A percentile compares a stretch with the other conserved stretches of the same genome.
Conservation (phyloP, 2,797 vertebrate species). For the Hoplostethus mediterraneus region DNA sequence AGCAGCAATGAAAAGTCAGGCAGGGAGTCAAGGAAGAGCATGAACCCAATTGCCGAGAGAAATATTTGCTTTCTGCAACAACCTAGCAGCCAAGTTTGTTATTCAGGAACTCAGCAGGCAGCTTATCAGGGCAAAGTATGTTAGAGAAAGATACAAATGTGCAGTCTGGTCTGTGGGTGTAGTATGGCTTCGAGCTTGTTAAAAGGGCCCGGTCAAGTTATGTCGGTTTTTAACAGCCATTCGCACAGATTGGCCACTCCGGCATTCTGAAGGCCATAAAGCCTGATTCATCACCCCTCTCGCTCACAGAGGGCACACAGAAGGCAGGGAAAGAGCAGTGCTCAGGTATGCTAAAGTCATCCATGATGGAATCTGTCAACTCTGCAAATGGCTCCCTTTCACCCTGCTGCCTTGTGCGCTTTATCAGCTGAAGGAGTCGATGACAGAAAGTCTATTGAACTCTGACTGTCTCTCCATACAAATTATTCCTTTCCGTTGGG, state of each 20-base stretch:
- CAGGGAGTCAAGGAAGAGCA: conserved; percentile 53
- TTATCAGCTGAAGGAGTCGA: conserved; percentile 75
- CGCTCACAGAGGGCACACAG: conserved; percentile 73
- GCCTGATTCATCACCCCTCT: conserved; percentile 81
- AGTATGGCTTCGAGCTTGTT: conserved; percentile 77
- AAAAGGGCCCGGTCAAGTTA: conserved; percentile 83
- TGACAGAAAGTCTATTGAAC: conserved; percentile 82
- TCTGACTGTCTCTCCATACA: conserved; percentile 79
- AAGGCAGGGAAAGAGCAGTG: conserved; percentile 72
- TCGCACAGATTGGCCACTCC: conserved; percentile 80
- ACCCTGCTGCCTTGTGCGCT: conserved; percentile 72
- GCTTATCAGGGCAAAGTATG: conserved; percentile 64
- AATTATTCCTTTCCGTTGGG: conserved; percentile 69
- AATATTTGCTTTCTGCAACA: conserved; percentile 61
- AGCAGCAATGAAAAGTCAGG: conserved; percentile 47
- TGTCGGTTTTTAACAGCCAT: conserved; percentile 83
- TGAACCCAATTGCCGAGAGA: conserved; percentile 53
- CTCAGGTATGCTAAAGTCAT: conserved; percentile 84
- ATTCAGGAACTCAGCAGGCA: conserved; percentile 52
- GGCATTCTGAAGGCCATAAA: conserved; percentile 82
- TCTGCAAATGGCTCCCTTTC: conserved; percentile 80
- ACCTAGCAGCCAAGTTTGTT: conserved; percentile 59
- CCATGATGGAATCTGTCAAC: conserved; percentile 85
- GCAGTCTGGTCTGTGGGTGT: conserved; percentile 62
- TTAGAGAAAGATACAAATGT: conserved; percentile 68